phyloP scores from a whole-genome alignment of 2,113 vertebrate species.

The Crotalus tigris region DNA sequence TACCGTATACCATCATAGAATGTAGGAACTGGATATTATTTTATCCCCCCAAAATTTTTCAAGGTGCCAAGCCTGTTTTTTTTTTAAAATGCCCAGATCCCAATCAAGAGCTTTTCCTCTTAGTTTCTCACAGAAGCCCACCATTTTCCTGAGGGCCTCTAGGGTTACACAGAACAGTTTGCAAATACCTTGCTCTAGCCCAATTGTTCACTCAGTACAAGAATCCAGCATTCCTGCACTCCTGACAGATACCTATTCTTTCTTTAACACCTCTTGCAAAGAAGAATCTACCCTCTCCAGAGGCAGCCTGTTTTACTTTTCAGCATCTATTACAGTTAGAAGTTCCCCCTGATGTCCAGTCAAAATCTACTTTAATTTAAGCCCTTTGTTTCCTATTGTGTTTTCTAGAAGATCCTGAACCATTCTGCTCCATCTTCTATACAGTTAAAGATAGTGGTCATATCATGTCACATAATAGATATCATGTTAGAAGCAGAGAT shows the following conservation, averaged over 20 bases:
- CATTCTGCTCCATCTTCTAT: not conserved
- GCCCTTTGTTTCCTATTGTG: not conserved
- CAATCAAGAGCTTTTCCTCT: not conserved
- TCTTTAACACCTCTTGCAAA: not conserved
- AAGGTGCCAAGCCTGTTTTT: not conserved
- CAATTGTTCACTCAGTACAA: not conserved
- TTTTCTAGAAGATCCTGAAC: not conserved
- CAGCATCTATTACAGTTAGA: not conserved
- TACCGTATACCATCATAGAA: not conserved
- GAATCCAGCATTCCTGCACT: not conserved
- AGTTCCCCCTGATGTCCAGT: not conserved
- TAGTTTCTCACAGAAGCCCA: not conserved
- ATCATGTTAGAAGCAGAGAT: not conserved
- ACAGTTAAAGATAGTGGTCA: not conserved
- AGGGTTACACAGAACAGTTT: not conserved
- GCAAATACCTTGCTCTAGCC: not conserved
- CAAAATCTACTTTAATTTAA: not conserved
- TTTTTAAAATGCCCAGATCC: not conserved
- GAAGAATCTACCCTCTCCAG: not conserved
- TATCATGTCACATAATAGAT: not conserved
- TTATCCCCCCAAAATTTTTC: not conserved
- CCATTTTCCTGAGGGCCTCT: not conserved
- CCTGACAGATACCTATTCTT: not conserved
- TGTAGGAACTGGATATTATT: not conserved
- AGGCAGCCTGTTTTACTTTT: not conserved